Conservation (phyloP, 2,797 vertebrate genomes). For the Danionella dracula region DNA sequence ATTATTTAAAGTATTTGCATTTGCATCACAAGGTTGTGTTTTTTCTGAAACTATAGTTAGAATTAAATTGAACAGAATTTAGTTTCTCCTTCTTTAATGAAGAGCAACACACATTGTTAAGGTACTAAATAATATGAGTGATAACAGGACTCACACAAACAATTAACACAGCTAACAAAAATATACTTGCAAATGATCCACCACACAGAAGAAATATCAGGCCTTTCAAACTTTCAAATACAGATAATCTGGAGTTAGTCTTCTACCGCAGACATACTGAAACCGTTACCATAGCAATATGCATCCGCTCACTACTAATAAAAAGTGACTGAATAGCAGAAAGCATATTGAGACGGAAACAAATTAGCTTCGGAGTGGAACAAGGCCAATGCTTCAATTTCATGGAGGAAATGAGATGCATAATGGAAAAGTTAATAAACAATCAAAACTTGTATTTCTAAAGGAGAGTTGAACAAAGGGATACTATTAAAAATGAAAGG, state of each 20-base stretch:
- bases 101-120: too few relatives aligned
- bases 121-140: too few relatives aligned
- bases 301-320: background rate
- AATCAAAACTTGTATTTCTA: background rate
- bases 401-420: background rate
- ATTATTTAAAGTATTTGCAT: too few relatives aligned
- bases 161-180: too few relatives aligned
- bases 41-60: too few relatives aligned
- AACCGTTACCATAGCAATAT: constrained; percentile 15
- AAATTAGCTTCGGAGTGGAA: background rate
- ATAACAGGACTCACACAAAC: too few relatives aligned
- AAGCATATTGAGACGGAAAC: background rate
- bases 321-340: constrained; percentile 1
- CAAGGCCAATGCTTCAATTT: constrained; percentile 5
- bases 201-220: background rate
- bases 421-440: background rate
- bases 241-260: too few relatives aligned
- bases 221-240: background rate
- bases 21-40: too few relatives aligned
- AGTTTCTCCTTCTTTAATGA: too few relatives aligned
- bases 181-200: too few relatives aligned
- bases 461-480: background rate
- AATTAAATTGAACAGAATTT: too few relatives aligned
- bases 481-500: too few relatives aligned
- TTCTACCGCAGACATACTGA: background rate